phyloP scores from a whole-genome alignment of 2,888 invertebrate genomes.

The Plebejus anna region DNA sequence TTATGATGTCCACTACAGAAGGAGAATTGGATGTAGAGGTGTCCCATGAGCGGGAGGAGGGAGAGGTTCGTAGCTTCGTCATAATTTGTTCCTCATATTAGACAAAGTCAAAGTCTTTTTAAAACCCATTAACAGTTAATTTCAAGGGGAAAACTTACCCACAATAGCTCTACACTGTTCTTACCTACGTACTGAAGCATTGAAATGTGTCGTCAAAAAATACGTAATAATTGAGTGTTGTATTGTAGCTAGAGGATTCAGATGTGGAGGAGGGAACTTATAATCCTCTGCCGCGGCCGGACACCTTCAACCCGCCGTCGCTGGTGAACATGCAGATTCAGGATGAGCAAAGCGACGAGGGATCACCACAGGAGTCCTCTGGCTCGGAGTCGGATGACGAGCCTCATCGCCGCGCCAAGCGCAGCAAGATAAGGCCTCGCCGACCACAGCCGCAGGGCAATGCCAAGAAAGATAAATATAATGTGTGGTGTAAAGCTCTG shows the following conservation, averaged over 20 bases:
- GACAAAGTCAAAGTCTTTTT: background rate
- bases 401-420: constrained; percentile 71
- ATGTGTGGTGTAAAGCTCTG: constrained; percentile 86
- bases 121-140: background rate
- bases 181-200: background rate
- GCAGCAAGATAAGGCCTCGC: constrained; percentile 67
- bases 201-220: constrained; percentile 25
- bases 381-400: constrained; percentile 82
- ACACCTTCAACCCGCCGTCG: constrained; percentile 73
- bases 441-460: constrained; percentile 52
- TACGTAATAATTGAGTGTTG: background rate
- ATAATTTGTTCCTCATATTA: background rate
- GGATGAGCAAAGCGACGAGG: constrained; percentile 81
- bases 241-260: constrained; percentile 65
- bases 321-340: constrained; percentile 77
- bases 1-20: constrained; percentile 80
- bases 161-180: background rate
- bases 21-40: constrained; percentile 79
- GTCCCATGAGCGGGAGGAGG: constrained; percentile 82
- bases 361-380: constrained; percentile 69
- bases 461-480: constrained; percentile 84
- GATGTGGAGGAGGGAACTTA: constrained; percentile 77
- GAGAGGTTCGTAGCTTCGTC: constrained; percentile 77
- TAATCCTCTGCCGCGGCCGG: constrained; percentile 79
- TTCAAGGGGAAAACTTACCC: background rate